Percentiles rank a stretch among this genome's conserved stretches.
Evolutionary conservation across 2,888 invertebrate genomes (phyloP).

Genomic region (Coecobrya sp.): DNA sequence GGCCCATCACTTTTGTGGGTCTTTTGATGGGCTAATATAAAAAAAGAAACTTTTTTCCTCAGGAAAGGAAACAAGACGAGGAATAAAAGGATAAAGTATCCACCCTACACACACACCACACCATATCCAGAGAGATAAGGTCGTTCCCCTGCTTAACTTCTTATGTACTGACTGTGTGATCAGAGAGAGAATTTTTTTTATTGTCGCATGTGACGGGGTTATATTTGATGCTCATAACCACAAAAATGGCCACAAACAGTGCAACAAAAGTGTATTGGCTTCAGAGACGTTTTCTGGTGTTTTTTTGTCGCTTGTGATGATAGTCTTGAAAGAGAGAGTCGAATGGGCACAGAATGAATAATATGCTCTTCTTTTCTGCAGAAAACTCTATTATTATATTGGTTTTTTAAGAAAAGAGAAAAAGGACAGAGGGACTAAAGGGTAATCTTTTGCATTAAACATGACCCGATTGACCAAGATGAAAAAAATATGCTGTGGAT

Average conservation of each 20-base stretch:
- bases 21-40: conserved; percentile 72
- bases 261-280: conserved; percentile 43
- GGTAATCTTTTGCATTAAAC: conserved; percentile 87
- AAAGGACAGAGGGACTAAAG: conserved; percentile 84
- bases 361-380: conserved; percentile 39
- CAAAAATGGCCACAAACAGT: conserved; percentile 37
- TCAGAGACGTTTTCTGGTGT: not conserved
- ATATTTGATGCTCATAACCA: conserved; percentile 64
- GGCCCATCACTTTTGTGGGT: conserved; percentile 54
- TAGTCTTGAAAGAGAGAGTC: conserved; percentile 23
- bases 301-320: conserved; percentile 30
- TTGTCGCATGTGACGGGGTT: conserved; percentile 74
- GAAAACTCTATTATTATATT: conserved; percentile 50
- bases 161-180: conserved; percentile 15
- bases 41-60: conserved; percentile 47
- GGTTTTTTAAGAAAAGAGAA: conserved; percentile 36
- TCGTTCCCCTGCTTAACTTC: conserved; percentile 79
- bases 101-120: not conserved
- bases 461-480: conserved; percentile 87
- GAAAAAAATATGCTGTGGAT: conserved; percentile 70
- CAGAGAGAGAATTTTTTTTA: conserved; percentile 61
- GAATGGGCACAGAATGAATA: conserved; percentile 55
- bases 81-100: conserved; percentile 64
- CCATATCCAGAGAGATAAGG: conserved; percentile 61
- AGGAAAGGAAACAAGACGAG: conserved; percentile 34